A percentile compares a stretch with the other conserved stretches of the same genome.
These are phyloP conservation scores for Scopus umbretta DNA, from an alignment of 2,113 vertebrate genomes.

Conservation along the genomic window DNA sequence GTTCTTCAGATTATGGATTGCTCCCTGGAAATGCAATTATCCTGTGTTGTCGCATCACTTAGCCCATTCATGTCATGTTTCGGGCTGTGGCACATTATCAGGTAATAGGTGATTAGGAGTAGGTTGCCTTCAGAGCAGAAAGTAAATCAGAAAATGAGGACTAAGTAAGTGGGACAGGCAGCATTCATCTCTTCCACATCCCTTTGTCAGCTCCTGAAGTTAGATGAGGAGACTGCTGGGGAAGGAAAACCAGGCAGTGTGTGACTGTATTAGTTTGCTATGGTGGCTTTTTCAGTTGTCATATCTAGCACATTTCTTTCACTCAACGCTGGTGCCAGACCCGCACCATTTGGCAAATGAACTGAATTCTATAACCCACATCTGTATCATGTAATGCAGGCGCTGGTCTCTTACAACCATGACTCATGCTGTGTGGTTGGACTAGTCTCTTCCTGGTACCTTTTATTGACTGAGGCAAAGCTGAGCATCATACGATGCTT, in stretches of 20 bases:
- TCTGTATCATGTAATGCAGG: neutral
- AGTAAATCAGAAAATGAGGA: neutral
- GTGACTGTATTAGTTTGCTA: neutral
- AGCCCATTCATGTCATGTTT: neutral
- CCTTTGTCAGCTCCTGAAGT: neutral
- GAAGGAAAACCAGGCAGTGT: neutral
- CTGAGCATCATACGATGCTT: neutral
- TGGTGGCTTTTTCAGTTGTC: neutral
- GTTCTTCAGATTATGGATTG: neutral
- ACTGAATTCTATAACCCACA: neutral
- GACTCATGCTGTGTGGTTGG: neutral
- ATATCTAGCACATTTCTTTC: neutral
- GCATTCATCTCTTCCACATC: neutral
- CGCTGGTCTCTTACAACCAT: neutral
- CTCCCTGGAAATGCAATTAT: neutral
- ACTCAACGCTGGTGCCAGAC: neutral
- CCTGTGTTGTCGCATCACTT: accelerated
- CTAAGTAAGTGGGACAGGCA: neutral
- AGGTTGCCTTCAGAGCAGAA: neutral
- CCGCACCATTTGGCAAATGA: neutral
- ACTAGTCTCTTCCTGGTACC: neutral
- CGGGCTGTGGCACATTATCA: neutral
- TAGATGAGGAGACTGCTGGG: neutral
- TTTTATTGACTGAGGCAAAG: neutral
- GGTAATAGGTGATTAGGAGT: neutral